A percentile compares a stretch with the other conserved stretches of the same genome.
Evolutionary conservation across 2,888 invertebrate genomes (phyloP).

Genomic region (Augiades crinisus): DNA sequence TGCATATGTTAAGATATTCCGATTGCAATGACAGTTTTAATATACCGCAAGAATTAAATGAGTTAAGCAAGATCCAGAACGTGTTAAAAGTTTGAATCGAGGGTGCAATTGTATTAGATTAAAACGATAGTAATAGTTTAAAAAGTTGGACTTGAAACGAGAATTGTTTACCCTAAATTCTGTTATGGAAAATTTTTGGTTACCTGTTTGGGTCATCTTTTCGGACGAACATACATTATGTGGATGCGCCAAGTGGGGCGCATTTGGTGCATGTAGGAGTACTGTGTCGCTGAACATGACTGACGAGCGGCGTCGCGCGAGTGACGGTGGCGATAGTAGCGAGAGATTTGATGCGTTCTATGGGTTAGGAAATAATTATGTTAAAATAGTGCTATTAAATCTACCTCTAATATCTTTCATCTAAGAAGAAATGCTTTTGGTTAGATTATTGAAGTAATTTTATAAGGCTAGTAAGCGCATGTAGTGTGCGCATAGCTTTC

Average conservation of each 20-base stretch:
- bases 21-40: slow-evolving; percentile 7
- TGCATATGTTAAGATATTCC: slow-evolving; percentile 23
- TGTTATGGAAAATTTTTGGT: slow-evolving; percentile 22
- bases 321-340: slow-evolving; percentile 87
- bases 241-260: slow-evolving; percentile 58
- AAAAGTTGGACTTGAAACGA: background rate
- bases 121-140: slow-evolving; percentile 12
- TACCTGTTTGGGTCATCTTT: slow-evolving; percentile 93
- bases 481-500: too few species aligned
- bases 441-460: too few species aligned
- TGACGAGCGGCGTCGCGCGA: slow-evolving; percentile 88
- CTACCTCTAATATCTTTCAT: too few species aligned
- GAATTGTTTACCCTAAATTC: background rate
- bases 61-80: slow-evolving; percentile 20
- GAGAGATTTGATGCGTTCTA: slow-evolving; percentile 85
- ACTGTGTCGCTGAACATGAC: slow-evolving; percentile 95
- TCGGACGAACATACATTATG: slow-evolving; percentile 89
- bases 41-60: slow-evolving; percentile 5
- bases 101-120: slow-evolving; percentile 20
- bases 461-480: too few species aligned
- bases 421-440: too few species aligned
- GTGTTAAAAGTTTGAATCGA: slow-evolving; percentile 20
- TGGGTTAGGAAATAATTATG: background rate
- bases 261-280: slow-evolving; percentile 82
- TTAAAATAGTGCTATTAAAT: too few species aligned